Conservation (phyloP, 2,797 vertebrate species). For the Pterois miles region DNA sequence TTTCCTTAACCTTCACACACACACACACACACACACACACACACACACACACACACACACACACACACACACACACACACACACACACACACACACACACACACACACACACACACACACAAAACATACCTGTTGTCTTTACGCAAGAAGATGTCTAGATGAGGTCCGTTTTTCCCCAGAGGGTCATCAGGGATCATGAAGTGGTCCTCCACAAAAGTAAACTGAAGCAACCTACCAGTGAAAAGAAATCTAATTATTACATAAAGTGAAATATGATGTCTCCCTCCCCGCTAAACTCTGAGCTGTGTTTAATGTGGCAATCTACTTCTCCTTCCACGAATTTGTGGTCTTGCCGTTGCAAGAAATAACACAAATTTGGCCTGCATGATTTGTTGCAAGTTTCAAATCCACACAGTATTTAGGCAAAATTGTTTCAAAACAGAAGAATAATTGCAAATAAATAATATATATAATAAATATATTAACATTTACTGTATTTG, state of each 20-base stretch:
- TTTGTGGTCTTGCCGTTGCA: background rate
- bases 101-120: background rate
- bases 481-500: too few relatives aligned
- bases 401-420: background rate
- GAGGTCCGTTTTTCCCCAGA: slow-evolving; percentile 92
- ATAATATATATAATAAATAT: too few relatives aligned
- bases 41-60: background rate
- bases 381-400: background rate
- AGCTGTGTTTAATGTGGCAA: background rate
- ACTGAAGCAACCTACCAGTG: slow-evolving; percentile 89
- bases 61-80: background rate
- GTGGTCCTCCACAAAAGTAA: slow-evolving; percentile 94
- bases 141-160: slow-evolving; percentile 89
- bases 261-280: background rate
- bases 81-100: background rate
- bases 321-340: background rate
- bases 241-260: background rate
- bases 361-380: background rate
- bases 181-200: slow-evolving; percentile 99
- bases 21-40: background rate
- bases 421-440: too few relatives aligned
- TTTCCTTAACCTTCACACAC: background rate
- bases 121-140: slow-evolving; percentile 84
- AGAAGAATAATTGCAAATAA: too few relatives aligned
- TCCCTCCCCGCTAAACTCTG: background rate